phyloP scores from a whole-genome alignment of 1,140 invertebrate genomes.

The Zaprionus inermis region DNA sequence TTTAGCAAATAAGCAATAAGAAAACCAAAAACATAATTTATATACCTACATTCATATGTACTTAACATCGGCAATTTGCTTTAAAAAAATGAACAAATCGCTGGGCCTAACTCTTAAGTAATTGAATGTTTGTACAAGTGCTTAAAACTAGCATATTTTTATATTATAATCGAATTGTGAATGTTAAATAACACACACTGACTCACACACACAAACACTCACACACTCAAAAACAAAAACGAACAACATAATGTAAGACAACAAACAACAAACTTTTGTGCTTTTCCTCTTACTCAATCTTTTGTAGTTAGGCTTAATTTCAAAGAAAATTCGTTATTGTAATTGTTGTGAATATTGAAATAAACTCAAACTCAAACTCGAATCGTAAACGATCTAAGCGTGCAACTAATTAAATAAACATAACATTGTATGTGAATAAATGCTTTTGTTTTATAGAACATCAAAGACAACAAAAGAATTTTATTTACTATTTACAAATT shows the following conservation, averaged over 20 bases:
- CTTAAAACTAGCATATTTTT: constrained; percentile 77
- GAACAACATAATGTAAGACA: background rate
- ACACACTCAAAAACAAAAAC: constrained; percentile 2
- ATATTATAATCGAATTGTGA: constrained; percentile 76
- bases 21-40: constrained; percentile 11
- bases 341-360: constrained; percentile 82
- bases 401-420: constrained; percentile 65
- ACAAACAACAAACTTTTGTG: constrained; percentile 54
- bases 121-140: constrained; percentile 55
- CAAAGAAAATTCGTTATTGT: constrained; percentile 80
- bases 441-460: constrained; percentile 27
- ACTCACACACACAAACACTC: constrained; percentile 12
- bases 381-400: constrained; percentile 71
- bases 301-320: constrained; percentile 81
- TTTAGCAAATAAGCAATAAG: constrained; percentile 41
- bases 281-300: constrained; percentile 75
- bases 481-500: constrained; percentile 9
- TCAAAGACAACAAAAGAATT: constrained; percentile 1
- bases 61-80: constrained; percentile 43
- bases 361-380: constrained; percentile 55
- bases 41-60: constrained; percentile 38
- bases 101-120: constrained; percentile 52
- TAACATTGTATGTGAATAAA: constrained; percentile 79
- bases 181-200: constrained; percentile 54
- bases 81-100: constrained; percentile 36